Evolutionary conservation across 2,888 invertebrate species (phyloP), one percentile per base, ranked within the genome.

Genomic region (Homarus gammarus): DNA sequence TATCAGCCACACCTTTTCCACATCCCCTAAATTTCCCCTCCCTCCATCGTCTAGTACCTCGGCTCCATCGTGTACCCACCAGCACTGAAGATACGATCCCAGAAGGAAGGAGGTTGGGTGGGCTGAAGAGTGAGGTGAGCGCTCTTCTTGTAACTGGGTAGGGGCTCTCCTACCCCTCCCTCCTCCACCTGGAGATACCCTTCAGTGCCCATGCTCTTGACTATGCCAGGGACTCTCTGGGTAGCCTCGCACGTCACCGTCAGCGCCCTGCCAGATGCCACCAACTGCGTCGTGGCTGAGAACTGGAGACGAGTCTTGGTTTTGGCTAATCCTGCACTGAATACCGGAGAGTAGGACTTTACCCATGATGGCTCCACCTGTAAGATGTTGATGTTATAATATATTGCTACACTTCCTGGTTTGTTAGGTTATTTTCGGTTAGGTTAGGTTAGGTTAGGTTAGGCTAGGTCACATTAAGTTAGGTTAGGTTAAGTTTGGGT

Each of bases 291-390:
- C 31, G 15, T 40, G 31, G 70, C 70, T 18, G 49, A 5, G 68
- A 82, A 70, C n/a, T 40, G 31, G 15, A 82, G 70, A 1, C 40
- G 8, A 18, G 82, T 70, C 27, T 64, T 40, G 0, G 68, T 31
- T 5, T 70, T 38, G n/a, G 82, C 82, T 31, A 82, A 44, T 33
- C 70, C 44, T 33, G 70, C 70, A 44, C 70, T n/a, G 70, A 82
- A 82, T 2, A 82, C 68, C 6, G 82, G 82, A 0, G 68, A 33
- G 44, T 44, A 64, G 27, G n/a, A 12, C 31, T 15, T 82, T 40
- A 82, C 70, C 82, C 82, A 82, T 3, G 82, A 44, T 1, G 68
- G 40, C 44, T 82, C 68, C 27, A 82, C 82, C 82, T 82, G 82
- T 2, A 18, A 51, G 78, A 33, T 22, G n/a, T 8, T 0, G 75